phyloP scores from a whole-genome alignment of 2,113 vertebrate species.

The Nyctereutes procyonoides region DNA sequence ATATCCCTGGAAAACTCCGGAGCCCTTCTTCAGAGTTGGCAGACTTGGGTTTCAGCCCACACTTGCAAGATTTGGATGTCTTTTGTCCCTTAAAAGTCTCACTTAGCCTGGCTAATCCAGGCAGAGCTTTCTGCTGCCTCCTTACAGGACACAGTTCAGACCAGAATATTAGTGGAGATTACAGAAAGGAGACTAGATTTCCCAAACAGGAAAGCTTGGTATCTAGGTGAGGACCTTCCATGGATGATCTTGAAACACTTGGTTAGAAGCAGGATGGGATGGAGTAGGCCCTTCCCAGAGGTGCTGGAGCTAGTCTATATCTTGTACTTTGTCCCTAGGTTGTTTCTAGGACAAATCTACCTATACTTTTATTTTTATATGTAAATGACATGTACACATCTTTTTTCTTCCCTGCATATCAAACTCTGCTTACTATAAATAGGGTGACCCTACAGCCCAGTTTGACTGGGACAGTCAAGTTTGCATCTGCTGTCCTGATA shows the following conservation, averaged over 20 bases:
- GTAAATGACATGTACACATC: not conserved
- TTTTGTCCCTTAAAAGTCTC: constrained; percentile 72
- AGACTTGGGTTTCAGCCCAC: constrained; percentile 67
- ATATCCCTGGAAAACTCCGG: constrained; percentile 6
- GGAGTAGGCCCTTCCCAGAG: not conserved
- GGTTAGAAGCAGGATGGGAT: not conserved
- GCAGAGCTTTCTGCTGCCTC: constrained; percentile 63
- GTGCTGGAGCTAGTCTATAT: not conserved
- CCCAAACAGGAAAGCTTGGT: not conserved
- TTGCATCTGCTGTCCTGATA: not conserved
- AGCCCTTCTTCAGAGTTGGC: not conserved
- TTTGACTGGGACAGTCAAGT: not conserved
- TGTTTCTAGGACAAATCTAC: not conserved
- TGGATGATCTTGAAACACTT: not conserved
- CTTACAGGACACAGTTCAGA: constrained; percentile 69
- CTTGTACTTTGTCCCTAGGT: not conserved
- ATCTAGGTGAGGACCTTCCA: not conserved
- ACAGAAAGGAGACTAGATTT: constrained; percentile 32
- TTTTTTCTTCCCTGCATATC: not conserved
- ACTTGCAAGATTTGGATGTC: constrained; percentile 62
- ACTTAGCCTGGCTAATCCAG: constrained; percentile 73
- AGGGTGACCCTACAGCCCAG: not conserved
- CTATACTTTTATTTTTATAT: not conserved
- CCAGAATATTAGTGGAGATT: constrained; percentile 77
- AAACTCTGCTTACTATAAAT: not conserved